Evolutionary conservation across 2,113 vertebrate genomes (phyloP), one percentile per base, ranked within the genome.

Genomic region (Tor tambroides): DNA sequence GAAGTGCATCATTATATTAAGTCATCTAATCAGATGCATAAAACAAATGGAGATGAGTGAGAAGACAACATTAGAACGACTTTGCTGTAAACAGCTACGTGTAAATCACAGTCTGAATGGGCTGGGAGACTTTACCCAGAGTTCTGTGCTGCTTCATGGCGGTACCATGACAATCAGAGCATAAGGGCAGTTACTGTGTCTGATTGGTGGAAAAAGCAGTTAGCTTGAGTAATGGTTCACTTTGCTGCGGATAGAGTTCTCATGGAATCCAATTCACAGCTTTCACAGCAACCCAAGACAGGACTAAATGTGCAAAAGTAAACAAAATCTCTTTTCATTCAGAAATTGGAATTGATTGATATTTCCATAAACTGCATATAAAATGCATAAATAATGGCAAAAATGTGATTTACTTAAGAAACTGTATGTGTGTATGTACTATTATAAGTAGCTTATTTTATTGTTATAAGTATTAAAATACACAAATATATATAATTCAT

Each of bases 101-200:
- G 81, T 83, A 83, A 83, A 83, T 72, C 49, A 84, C 49, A 74
- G 28, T 38, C 28, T 74, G 82, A 84, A 84, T 28, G 82, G 46
- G 23, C 43, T 26, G 28, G 26, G 49, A 41, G 49, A 38, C 49
- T 84, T 56, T 59, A 84, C 28, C 80, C 67, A 74, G 69, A 84
- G 69, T 72, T 35, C 69, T 59, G 28, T 74, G 69, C 49, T n/a
- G 67, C 49, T 17, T 75, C 69, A 75, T 38, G 21, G 69, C 28
- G 69, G 32, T 19, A n/a, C 82, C 82, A 84, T 84, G 69, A 84
- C 46, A 72, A 56, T 84, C 46, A 83, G 56, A 43, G 80, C 61
- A 71, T 54, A 80, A 8, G 19, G 67, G 28, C 43, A 54, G 19
- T 71, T 32, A 72, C 30, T 84, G 82, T 49, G 17, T 43, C 30